Conservation (phyloP, 53 echinoderm and acorn worm species). For the Paelopatides confundens region DNA sequence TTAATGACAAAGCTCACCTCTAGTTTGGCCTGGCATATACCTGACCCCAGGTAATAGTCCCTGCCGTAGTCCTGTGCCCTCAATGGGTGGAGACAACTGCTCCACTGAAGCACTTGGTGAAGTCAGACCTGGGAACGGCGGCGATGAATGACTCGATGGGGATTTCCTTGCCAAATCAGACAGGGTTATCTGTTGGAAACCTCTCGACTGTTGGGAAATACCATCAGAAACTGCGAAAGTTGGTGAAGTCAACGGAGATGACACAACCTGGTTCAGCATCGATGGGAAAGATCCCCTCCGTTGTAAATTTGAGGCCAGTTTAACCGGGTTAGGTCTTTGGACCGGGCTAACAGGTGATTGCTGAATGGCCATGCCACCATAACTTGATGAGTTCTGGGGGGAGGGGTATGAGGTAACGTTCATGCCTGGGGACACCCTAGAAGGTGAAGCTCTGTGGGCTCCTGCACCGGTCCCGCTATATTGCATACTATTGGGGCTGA, state of each 20-base stretch:
- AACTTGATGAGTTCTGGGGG: background rate
- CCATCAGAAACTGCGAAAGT: background rate
- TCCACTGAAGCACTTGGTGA: slow-evolving; percentile 8
- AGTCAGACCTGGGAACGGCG: background rate
- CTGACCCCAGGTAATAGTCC: slow-evolving; percentile 2
- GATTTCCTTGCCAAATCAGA: slow-evolving; percentile 10
- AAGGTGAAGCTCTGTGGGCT: slow-evolving; percentile 5
- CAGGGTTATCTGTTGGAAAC: slow-evolving; percentile 27
- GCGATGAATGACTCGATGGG: background rate
- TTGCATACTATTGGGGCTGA: background rate
- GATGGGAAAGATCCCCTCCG: slow-evolving; percentile 35
- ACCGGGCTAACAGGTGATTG: slow-evolving; percentile 16
- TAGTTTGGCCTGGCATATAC: slow-evolving; percentile 25
- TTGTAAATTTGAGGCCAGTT: background rate
- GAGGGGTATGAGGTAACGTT: slow-evolving; percentile 5
- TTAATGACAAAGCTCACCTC: background rate
- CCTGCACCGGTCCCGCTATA: background rate
- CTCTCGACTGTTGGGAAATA: background rate
- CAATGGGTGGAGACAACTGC: slow-evolving; percentile 5
- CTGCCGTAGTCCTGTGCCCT: background rate
- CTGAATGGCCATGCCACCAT: background rate
- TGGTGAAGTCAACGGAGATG: slow-evolving; percentile 42
- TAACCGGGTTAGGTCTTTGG: background rate
- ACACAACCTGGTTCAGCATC: slow-evolving; percentile 12
- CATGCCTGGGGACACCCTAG: slow-evolving; percentile 17